phyloP scores from a whole-genome alignment of 2,797 vertebrate species.

The Gadopsis bispinosus region DNA sequence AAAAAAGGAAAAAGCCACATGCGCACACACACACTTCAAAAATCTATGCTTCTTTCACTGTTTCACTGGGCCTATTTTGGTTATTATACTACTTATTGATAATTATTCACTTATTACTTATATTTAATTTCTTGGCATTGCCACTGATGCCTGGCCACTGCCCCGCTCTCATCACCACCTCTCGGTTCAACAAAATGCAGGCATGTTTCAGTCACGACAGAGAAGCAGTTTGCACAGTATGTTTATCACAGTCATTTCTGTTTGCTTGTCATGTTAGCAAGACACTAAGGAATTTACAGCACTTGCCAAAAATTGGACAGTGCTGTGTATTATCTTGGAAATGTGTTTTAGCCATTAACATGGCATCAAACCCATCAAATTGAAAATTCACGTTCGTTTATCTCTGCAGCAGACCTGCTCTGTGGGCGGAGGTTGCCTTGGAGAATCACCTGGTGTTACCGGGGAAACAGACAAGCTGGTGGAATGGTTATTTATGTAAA shows the following conservation, averaged over 20 bases:
- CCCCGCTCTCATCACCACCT: background rate
- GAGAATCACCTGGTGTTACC: constrained; percentile 83
- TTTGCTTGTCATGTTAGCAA: constrained; percentile 5
- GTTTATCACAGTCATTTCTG: background rate
- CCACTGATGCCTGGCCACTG: background rate
- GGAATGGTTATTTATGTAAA: constrained; percentile 76
- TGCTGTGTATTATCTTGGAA: constrained; percentile 1
- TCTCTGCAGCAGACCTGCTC: constrained; percentile 46
- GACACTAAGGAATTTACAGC: background rate
- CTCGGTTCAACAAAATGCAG: background rate
- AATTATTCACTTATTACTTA: background rate
- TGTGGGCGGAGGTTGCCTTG: constrained; percentile 75
- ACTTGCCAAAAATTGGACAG: background rate
- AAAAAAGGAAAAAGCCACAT: constrained; percentile 7
- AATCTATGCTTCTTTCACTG: background rate
- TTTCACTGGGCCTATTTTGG: background rate
- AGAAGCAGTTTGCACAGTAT: background rate
- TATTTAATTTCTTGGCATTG: constrained; percentile 11
- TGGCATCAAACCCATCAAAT: constrained; percentile 29
- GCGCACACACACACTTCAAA: background rate
- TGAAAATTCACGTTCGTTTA: constrained; percentile 31
- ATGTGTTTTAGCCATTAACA: constrained; percentile 32
- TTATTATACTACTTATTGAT: background rate
- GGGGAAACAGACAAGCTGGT: constrained; percentile 77
- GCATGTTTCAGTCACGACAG: background rate